Evolutionary conservation across 2,888 invertebrate genomes (phyloP).

Genomic region (Tineola bisselliella): DNA sequence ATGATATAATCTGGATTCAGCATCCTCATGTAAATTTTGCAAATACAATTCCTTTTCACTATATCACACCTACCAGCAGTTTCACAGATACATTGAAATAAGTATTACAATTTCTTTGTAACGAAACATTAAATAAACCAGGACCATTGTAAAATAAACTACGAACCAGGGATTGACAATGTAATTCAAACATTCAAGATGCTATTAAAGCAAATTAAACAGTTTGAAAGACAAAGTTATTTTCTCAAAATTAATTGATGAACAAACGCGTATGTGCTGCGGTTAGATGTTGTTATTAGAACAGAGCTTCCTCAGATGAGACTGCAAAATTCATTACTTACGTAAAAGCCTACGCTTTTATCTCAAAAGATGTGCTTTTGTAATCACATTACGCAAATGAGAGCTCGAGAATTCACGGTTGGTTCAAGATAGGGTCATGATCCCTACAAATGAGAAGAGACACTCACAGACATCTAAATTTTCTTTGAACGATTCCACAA

Average conservation of each 20-base stretch:
- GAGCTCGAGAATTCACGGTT: constrained; percentile 55
- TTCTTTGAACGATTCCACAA: constrained; percentile 20
- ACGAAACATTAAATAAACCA: no score
- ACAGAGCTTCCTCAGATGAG: constrained; percentile 42
- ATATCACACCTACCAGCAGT: no score
- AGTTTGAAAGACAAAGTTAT: constrained; percentile 8
- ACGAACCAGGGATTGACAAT: background rate
- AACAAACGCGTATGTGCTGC: constrained; percentile 4
- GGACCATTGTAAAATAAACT: background rate
- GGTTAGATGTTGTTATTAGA: constrained; percentile 20
- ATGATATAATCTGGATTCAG: no score
- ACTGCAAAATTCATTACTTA: constrained; percentile 60
- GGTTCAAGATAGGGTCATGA: constrained; percentile 56
- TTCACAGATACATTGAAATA: no score
- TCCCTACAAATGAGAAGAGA: constrained; percentile 53
- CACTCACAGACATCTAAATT: constrained; percentile 44
- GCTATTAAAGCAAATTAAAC: background rate
- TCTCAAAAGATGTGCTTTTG: constrained; percentile 64
- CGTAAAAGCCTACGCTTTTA: constrained; percentile 57
- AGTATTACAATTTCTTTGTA: no score
- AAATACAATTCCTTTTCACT: no score
- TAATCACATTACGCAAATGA: constrained; percentile 67
- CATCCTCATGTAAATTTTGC: no score
- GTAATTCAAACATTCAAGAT: background rate
- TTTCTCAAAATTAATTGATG: constrained; percentile 11